Percentiles rank a stretch among this genome's conserved stretches.
These are phyloP conservation scores for Chrysochloris asiatica DNA, from an alignment of 2,113 vertebrate species.

Conservation along the genomic window DNA sequence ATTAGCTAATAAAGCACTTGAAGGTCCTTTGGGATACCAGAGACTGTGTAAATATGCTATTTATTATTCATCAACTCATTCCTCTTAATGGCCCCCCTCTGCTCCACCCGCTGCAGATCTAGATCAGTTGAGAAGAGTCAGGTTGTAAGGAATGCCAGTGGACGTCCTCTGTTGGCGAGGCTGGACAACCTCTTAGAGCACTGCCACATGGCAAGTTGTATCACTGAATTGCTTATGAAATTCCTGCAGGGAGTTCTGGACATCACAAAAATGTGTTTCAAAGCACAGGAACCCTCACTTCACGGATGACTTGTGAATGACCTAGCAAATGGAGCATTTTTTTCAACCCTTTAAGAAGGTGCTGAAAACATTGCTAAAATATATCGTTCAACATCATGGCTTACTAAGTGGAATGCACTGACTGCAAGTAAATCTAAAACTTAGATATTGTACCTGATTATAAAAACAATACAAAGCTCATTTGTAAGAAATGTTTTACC, in stretches of 20 bases:
- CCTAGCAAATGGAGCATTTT: not conserved
- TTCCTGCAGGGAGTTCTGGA: not conserved
- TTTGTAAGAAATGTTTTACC: not conserved
- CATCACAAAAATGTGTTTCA: too few relatives aligned
- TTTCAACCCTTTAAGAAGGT: not conserved
- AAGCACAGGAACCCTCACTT: not conserved
- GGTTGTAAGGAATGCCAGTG: not conserved
- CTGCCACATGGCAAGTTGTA: not conserved
- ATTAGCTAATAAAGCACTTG: slow-evolving; percentile 39
- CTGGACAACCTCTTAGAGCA: rapidly evolving
- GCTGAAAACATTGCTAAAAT: not conserved
- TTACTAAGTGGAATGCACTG: not conserved
- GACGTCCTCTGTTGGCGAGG: not conserved
- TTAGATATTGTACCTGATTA: not conserved
- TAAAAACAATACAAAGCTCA: not conserved
- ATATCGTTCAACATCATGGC: too few relatives aligned
- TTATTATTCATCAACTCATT: slow-evolving; percentile 35
- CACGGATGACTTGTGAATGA: rapidly evolving
- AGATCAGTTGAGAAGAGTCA: not conserved
- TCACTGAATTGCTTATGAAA: not conserved
- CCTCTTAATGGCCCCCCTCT: not conserved
- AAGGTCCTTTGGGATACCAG: not conserved
- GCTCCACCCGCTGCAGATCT: not conserved
- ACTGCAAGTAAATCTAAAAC: not conserved
- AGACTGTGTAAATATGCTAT: not conserved